Evolutionary conservation across 2,113 vertebrate genomes (phyloP), one percentile per base, ranked within the genome.

Genomic region (Sinocyclocheilus anshuiensis): DNA sequence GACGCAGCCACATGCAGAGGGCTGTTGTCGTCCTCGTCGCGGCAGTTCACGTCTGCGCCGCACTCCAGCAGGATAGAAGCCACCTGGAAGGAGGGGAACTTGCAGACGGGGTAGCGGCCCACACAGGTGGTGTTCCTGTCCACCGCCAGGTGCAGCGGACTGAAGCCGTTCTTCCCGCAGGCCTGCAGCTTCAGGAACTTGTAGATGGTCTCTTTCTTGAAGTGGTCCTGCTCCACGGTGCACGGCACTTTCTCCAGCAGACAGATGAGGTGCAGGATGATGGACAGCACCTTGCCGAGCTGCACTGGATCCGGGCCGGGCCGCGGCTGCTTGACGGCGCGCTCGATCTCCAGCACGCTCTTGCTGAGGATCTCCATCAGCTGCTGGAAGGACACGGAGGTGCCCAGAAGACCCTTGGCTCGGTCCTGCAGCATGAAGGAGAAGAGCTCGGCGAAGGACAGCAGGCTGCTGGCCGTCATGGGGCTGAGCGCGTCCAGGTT

Each of bases 361-460:
- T 99, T 99, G 91, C 96, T 95, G 22, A 99, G 93, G 92, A 99
- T 97, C 87, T 96, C 97, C 98, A 99, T 99, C 45, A 99, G 96
- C 94, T 99, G 97, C 87, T 97, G 96, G 92, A 99, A 99, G 9
- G 97, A 98, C 85, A 99, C 97, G 0, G 97, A 97, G 29, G 97
- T 98, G 16, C 98, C 97, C 88, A 99, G 93, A 1, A 99, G 94
- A 69, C 98, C 98, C 92, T 99, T 99, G 85, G 98, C 97, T 65
- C 97, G 94, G 88, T 99, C 98, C 92, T 99, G 98, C n/a, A 99
- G 94, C 98, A 99, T 99, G 92, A 99, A 99, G 84, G 98, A 99
- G 93, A 99, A 99, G 9, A 99, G 97, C 91, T 99, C 98, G 15
- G 98, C 98, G 72, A 99, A 99, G 0, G 98, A 99, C 0, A 99